Conservation (phyloP, 2,113 vertebrate species). For the Syngnathoides biaculeatus region DNA sequence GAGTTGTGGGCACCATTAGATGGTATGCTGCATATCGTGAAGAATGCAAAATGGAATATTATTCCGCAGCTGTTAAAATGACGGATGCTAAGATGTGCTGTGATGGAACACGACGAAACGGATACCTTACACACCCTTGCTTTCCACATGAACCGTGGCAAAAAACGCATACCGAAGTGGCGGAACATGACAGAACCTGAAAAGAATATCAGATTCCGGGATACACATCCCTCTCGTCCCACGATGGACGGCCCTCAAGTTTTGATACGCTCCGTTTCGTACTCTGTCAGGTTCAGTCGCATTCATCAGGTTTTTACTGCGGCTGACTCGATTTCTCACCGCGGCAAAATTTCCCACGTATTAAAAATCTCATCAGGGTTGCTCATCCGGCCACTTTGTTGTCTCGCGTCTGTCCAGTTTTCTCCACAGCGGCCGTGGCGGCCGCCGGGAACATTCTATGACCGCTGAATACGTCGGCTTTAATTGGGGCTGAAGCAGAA, state of each 20-base stretch:
- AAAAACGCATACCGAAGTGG: not conserved
- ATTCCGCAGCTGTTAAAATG: not conserved
- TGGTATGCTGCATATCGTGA: too few species aligned
- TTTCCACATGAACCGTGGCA: not conserved
- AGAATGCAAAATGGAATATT: not conserved
- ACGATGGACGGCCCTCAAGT: not conserved
- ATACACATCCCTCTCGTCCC: too few species aligned
- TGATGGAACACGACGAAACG: not conserved
- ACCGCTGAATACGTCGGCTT: slow-evolving; percentile 24
- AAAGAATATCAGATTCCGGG: not conserved
- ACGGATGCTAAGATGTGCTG: not conserved
- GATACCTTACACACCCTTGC: not conserved
- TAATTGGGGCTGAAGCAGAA: slow-evolving; percentile 13
- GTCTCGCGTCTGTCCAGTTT: not conserved
- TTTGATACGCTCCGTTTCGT: not conserved
- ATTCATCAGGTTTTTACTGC: not conserved
- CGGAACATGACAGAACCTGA: not conserved
- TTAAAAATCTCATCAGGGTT: not conserved
- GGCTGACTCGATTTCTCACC: not conserved
- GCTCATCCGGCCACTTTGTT: not conserved
- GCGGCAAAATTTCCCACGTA: not conserved
- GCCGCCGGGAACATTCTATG: too few species aligned
- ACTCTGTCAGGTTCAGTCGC: not conserved
- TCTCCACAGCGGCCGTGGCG: not conserved
- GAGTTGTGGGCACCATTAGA: too few species aligned